Evolutionary conservation across 2,888 invertebrate species (phyloP).

Genomic region (Patella caerulea): DNA sequence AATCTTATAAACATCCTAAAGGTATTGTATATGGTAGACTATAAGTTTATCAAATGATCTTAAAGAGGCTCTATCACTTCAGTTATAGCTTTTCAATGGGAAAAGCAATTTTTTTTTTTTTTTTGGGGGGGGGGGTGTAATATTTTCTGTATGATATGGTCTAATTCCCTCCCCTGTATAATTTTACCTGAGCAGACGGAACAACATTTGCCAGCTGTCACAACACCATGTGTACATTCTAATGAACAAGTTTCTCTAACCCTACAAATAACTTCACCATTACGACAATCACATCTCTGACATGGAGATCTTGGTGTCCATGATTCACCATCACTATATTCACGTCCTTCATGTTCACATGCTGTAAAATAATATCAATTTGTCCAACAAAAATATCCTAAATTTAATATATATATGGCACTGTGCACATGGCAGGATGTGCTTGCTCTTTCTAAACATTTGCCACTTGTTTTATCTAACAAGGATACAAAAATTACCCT

Average conservation of each 20-base stretch:
- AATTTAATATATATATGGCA: too few relatives aligned
- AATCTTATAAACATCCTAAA: background rate
- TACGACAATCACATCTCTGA: conserved; percentile 57
- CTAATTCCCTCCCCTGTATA: background rate
- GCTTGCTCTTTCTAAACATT: too few relatives aligned
- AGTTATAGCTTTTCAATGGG: background rate
- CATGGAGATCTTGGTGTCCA: conserved; percentile 60
- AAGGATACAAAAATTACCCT: too few relatives aligned
- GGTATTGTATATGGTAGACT: too few relatives aligned
- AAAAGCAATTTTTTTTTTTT: too few relatives aligned
- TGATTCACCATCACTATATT: conserved; percentile 53
- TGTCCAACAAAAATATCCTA: too few relatives aligned
- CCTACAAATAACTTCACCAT: conserved; percentile 51
- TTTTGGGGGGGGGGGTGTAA: background rate
- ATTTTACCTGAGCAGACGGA: conserved; percentile 59
- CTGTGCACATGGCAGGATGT: too few relatives aligned
- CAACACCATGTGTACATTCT: conserved; percentile 60
- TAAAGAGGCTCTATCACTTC: background rate
- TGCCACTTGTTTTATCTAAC: too few relatives aligned
- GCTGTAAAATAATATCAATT: conserved; percentile 37
- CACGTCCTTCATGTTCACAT: conserved; percentile 54
- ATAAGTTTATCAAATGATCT: background rate
- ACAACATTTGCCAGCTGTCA: conserved; percentile 58
- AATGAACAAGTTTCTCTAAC: conserved; percentile 44
- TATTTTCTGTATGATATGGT: background rate